A percentile compares a stretch with the other conserved stretches of the same genome.
Conservation (phyloP, 2,888 invertebrate genomes). For the Ormyrus rosae region DNA sequence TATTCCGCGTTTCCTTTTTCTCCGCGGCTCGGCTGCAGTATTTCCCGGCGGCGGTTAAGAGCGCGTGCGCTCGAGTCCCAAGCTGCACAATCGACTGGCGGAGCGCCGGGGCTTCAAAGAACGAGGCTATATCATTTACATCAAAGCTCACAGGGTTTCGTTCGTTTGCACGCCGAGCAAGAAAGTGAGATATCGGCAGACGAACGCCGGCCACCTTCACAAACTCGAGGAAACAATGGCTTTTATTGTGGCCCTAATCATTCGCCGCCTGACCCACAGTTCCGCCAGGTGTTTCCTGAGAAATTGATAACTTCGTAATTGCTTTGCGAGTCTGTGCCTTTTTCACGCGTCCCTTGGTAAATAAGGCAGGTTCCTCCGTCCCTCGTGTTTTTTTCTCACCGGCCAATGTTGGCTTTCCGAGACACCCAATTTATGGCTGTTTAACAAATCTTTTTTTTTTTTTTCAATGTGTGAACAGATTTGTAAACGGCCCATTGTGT, state of each 20-base stretch:
- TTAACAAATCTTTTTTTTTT: too few species aligned
- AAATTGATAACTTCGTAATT: slow-evolving; percentile 73
- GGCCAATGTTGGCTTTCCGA: neutral
- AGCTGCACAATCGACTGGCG: slow-evolving; percentile 48
- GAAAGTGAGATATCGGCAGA: slow-evolving; percentile 15
- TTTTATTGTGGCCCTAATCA: slow-evolving; percentile 58
- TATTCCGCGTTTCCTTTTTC: slow-evolving; percentile 50
- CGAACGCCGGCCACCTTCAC: slow-evolving; percentile 14
- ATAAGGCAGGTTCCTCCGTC: slow-evolving; percentile 29
- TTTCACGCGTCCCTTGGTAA: slow-evolving; percentile 7
- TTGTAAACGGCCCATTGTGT: too few species aligned
- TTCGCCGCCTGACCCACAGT: slow-evolving; percentile 61
- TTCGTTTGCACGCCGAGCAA: slow-evolving; percentile 27
- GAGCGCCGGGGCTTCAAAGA: slow-evolving; percentile 32
- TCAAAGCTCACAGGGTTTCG: slow-evolving; percentile 46
- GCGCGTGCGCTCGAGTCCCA: slow-evolving; percentile 18
- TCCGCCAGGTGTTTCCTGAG: slow-evolving; percentile 69
- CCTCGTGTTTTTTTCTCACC: neutral
- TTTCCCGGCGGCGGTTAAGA: slow-evolving; percentile 47
- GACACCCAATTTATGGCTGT: too few species aligned
- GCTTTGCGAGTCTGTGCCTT: slow-evolving; percentile 64
- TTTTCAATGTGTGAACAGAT: too few species aligned
- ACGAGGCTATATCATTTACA: slow-evolving; percentile 45
- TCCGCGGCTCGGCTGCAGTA: slow-evolving; percentile 22
- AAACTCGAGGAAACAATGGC: slow-evolving; percentile 54